Percentiles rank a stretch among this genome's conserved stretches.
Evolutionary conservation across 2,113 vertebrate genomes (phyloP).

Genomic region (Equus quagga): DNA sequence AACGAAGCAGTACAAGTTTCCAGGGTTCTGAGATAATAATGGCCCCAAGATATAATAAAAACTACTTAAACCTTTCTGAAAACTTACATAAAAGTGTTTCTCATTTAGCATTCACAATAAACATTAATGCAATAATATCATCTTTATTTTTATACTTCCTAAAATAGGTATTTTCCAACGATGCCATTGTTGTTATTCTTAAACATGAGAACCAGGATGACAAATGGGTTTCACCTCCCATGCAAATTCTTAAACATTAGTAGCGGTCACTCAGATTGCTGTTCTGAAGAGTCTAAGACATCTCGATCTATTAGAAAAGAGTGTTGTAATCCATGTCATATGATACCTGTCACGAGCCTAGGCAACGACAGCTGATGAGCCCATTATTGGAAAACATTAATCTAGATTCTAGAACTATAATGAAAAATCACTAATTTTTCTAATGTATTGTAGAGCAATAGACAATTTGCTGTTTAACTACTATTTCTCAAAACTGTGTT

Average conservation of each 20-base stretch:
- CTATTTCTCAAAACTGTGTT: constrained; percentile 43
- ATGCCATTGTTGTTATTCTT: background rate
- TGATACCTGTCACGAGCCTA: background rate
- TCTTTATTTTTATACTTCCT: constrained; percentile 15
- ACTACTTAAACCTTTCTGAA: background rate
- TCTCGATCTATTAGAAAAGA: background rate
- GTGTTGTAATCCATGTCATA: background rate
- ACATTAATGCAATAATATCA: background rate
- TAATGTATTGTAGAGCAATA: background rate
- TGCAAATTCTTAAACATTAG: background rate
- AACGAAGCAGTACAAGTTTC: constrained; percentile 14
- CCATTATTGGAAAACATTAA: constrained; percentile 12
- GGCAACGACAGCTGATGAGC: background rate
- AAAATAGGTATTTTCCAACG: constrained; percentile 53
- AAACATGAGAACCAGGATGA: constrained; percentile 46
- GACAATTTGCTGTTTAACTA: background rate
- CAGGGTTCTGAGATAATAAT: constrained; percentile 39
- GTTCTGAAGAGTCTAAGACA: background rate
- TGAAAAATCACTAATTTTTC: background rate
- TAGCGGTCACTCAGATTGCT: background rate
- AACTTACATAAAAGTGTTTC: constrained; percentile 27
- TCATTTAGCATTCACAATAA: constrained; percentile 52
- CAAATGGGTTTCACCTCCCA: background rate
- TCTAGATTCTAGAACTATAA: constrained; percentile 2
- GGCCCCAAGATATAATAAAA: background rate